phyloP scores from a whole-genome alignment of 1,140 invertebrate genomes.

The Neotoxoptera formosana region DNA sequence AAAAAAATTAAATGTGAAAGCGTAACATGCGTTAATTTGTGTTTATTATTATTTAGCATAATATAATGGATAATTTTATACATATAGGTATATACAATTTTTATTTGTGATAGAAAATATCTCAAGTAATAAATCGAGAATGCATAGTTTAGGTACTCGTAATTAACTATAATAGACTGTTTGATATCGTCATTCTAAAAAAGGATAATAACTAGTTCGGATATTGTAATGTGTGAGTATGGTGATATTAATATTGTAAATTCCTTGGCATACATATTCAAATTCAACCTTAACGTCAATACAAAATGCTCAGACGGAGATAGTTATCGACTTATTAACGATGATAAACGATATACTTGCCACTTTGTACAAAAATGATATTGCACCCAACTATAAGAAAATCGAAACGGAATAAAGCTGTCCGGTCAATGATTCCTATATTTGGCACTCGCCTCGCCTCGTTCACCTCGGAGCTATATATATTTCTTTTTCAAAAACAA shows the following conservation, averaged over 20 bases:
- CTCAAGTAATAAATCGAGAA: neutral
- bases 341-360: neutral
- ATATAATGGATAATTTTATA: constrained; percentile 12
- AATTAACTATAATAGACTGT: neutral
- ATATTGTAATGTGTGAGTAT: neutral
- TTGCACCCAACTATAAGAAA: neutral
- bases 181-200: neutral
- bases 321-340: neutral
- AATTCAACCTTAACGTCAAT: constrained; percentile 29
- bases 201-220: neutral
- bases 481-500: neutral
- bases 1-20: constrained; percentile 39
- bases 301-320: neutral
- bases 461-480: neutral
- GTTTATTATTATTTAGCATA: neutral
- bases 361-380: neutral
- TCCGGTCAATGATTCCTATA: neutral
- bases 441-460: neutral
- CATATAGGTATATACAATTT: neutral
- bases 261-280: constrained; percentile 41
- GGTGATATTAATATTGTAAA: neutral
- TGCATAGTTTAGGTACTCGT: neutral
- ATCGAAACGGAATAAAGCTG: neutral
- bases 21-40: constrained; percentile 18
- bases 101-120: neutral